phyloP scores from a whole-genome alignment of 1,140 invertebrate species.

The Harpegnathos saltator region DNA sequence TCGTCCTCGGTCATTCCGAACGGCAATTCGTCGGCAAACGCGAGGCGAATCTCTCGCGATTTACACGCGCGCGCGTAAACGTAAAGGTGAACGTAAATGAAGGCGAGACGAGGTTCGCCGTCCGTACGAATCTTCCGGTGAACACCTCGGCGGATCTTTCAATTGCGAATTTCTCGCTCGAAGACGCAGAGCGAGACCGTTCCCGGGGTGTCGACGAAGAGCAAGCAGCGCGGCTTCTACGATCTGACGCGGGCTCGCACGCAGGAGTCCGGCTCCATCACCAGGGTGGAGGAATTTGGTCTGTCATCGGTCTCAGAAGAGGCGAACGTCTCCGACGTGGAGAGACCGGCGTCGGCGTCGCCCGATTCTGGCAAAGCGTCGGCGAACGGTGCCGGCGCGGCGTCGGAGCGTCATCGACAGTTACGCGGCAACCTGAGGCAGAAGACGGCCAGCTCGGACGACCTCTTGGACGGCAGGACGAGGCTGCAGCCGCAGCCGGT shows the following conservation, averaged over 20 bases:
- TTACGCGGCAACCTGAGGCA: slow-evolving; percentile 46
- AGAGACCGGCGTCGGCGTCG: slow-evolving; percentile 22
- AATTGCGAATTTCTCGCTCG: slow-evolving; percentile 2
- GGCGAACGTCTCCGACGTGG: slow-evolving; percentile 32
- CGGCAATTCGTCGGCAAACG: neutral
- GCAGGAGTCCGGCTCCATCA: slow-evolving; percentile 72
- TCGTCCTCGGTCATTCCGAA: neutral
- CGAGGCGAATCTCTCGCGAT: neutral
- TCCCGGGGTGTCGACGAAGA: neutral
- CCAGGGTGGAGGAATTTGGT: slow-evolving; percentile 79
- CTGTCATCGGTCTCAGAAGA: slow-evolving; percentile 75
- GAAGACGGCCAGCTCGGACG: slow-evolving; percentile 76
- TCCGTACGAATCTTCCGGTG: neutral
- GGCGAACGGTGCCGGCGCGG: neutral
- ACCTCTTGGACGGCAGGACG: slow-evolving; percentile 64
- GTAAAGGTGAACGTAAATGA: too few species aligned
- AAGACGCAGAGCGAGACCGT: slow-evolving; percentile 29
- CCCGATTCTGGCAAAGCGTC: slow-evolving; percentile 9
- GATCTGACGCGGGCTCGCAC: slow-evolving; percentile 77
- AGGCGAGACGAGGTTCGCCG: neutral
- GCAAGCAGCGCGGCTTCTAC: slow-evolving; percentile 77
- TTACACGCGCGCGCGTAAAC: neutral
- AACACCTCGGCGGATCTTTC: slow-evolving; percentile 33
- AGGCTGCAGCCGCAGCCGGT: slow-evolving; percentile 64
- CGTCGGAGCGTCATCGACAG: neutral